A percentile compares a stretch with the other conserved stretches of the same genome.
Evolutionary conservation across 2,113 vertebrate species (phyloP).

Genomic region (Brachionichthys hirsutus): DNA sequence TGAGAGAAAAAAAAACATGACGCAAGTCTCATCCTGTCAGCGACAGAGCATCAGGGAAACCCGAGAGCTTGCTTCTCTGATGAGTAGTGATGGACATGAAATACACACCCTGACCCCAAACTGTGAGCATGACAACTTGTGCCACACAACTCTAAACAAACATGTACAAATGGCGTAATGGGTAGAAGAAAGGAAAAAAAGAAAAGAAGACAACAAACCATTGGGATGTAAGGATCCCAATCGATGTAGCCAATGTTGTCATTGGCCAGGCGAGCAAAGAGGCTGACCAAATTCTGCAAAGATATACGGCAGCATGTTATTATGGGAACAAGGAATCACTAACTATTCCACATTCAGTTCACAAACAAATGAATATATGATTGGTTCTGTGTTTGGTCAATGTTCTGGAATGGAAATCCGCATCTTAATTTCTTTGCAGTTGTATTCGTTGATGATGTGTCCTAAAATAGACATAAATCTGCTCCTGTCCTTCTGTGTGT

Average conservation of each 20-base stretch:
- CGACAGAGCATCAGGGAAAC: conserved; percentile 45
- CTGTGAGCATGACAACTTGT: conserved; percentile 1
- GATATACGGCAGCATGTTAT: conserved; percentile 34
- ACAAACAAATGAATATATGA: not conserved
- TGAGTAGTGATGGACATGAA: conserved; percentile 27
- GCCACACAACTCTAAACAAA: conserved; percentile 36
- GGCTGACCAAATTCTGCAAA: conserved; percentile 90
- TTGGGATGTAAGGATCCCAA: conserved; percentile 96
- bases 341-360: not conserved
- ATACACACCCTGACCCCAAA: conserved; percentile 29
- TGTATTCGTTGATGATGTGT: too few relatives aligned
- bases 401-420: too few relatives aligned
- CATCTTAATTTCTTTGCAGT: too few relatives aligned
- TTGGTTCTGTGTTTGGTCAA: too few relatives aligned
- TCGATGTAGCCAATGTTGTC: conserved; percentile 98
- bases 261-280: conserved; percentile 94
- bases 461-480: too few relatives aligned
- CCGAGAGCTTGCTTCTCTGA: conserved; percentile 54
- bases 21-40: conserved; percentile 19
- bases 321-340: conserved; percentile 3
- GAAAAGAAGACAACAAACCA: conserved; percentile 78
- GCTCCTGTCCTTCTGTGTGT: too few relatives aligned
- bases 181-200: not conserved
- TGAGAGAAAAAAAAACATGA: conserved; percentile 18
- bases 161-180: not conserved